Percentiles rank a stretch among this genome's conserved stretches.
These are phyloP conservation scores for Thryonomys swinderianus DNA, from an alignment of 2,113 vertebrate species.

Conservation along the genomic window DNA sequence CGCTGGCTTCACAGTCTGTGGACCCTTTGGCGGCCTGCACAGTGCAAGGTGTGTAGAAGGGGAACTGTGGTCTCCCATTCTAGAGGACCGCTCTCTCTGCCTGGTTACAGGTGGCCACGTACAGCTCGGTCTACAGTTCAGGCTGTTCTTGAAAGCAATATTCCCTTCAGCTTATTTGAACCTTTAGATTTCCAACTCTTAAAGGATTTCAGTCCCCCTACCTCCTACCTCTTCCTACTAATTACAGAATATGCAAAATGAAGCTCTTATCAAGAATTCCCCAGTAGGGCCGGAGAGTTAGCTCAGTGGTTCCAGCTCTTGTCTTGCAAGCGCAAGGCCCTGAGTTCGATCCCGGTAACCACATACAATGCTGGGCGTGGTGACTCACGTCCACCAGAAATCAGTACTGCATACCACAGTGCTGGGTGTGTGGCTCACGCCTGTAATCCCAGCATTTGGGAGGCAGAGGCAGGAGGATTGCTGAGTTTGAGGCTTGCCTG, in stretches of 20 bases:
- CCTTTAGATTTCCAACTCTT: background rate
- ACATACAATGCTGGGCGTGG: too few species aligned
- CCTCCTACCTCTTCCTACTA: background rate
- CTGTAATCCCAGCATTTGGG: too few species aligned
- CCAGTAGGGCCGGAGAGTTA: too few species aligned
- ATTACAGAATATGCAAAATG: background rate
- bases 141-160: background rate
- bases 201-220: background rate
- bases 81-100: fast-evolving
- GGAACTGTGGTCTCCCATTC: fast-evolving
- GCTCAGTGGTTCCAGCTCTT: too few species aligned
- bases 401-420: too few species aligned
- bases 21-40: background rate
- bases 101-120: background rate
- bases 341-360: too few species aligned
- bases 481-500: too few species aligned
- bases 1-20: background rate
- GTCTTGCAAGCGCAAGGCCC: too few species aligned
- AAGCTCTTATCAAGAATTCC: background rate
- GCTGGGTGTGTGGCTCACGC: too few species aligned
- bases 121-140: background rate
- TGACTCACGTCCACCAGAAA: too few species aligned
- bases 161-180: background rate
- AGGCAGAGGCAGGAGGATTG: too few species aligned
- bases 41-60: fast-evolving